Conservation (phyloP, 2,113 vertebrate species). For the Gallinago jamesoni region DNA sequence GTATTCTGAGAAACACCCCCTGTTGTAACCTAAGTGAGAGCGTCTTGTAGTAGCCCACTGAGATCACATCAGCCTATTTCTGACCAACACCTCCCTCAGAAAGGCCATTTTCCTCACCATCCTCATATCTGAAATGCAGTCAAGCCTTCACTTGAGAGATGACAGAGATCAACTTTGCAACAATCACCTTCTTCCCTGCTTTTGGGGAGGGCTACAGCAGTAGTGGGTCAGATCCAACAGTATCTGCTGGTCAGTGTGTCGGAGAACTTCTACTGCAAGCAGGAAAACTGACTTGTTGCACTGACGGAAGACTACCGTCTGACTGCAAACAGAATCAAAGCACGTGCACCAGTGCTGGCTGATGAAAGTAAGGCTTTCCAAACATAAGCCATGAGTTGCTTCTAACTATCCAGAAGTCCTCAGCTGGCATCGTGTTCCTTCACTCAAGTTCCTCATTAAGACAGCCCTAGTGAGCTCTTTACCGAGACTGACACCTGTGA, state of each 20-base stretch:
- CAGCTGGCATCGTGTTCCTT: not conserved
- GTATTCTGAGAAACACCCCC: not conserved
- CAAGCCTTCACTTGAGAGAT: not conserved
- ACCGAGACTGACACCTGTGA: not conserved
- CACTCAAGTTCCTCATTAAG: not conserved
- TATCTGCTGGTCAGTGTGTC: not conserved
- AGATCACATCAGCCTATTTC: not conserved
- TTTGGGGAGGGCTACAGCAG: not conserved
- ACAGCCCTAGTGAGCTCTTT: not conserved
- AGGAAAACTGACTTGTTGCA: not conserved
- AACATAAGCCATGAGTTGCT: not conserved
- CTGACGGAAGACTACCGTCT: not conserved
- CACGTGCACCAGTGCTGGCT: fast-evolving
- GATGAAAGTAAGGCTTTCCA: not conserved
- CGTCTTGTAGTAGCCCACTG: not conserved
- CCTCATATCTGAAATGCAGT: not conserved
- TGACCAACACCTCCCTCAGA: not conserved
- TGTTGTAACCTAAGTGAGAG: not conserved
- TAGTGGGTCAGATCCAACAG: not conserved
- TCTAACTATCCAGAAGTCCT: not conserved
- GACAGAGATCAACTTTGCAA: not conserved
- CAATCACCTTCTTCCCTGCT: not conserved
- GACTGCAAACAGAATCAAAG: not conserved
- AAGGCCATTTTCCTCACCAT: not conserved
- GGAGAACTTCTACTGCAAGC: not conserved